Evolutionary conservation across 92 coral and sea anemone genomes (phyloP).

Genomic region (Epizoanthus scotinus): DNA sequence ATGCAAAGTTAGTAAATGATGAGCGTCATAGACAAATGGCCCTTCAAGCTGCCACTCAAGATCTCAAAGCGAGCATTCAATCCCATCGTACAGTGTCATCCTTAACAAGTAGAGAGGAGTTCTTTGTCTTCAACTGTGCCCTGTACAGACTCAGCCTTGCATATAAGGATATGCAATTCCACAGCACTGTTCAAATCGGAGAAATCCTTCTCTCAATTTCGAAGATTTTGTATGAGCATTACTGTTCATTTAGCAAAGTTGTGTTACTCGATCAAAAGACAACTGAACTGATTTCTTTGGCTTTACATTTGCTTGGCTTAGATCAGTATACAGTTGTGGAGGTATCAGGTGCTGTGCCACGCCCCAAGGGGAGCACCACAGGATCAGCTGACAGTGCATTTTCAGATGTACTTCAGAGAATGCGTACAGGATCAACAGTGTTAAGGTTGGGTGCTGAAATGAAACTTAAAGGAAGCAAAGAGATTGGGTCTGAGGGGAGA

Average conservation of each 20-base stretch:
- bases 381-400: not conserved
- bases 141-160: constrained; percentile 71
- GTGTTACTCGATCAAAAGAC: constrained; percentile 54
- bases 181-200: constrained; percentile 40
- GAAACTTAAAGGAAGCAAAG: not conserved
- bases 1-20: constrained; percentile 54
- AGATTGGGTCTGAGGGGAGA: not conserved
- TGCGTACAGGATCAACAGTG: not conserved
- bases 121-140: constrained; percentile 75
- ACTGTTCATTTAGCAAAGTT: constrained; percentile 67
- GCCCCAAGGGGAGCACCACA: not conserved
- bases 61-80: constrained; percentile 85
- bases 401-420: not conserved
- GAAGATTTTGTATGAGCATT: constrained; percentile 75
- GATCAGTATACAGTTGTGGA: constrained; percentile 46
- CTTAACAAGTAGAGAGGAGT: constrained; percentile 89
- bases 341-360: constrained; percentile 10
- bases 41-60: constrained; percentile 64
- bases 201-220: constrained; percentile 49
- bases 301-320: constrained; percentile 53
- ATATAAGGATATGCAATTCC: constrained; percentile 27
- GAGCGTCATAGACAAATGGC: constrained; percentile 48
- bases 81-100: constrained; percentile 79
- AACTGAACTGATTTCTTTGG: constrained; percentile 43
- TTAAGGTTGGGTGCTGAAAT: not conserved